A percentile compares a stretch with the other conserved stretches of the same genome.
phyloP scores from a whole-genome alignment of 1,140 invertebrate genomes.

The Papilio dardanus region DNA sequence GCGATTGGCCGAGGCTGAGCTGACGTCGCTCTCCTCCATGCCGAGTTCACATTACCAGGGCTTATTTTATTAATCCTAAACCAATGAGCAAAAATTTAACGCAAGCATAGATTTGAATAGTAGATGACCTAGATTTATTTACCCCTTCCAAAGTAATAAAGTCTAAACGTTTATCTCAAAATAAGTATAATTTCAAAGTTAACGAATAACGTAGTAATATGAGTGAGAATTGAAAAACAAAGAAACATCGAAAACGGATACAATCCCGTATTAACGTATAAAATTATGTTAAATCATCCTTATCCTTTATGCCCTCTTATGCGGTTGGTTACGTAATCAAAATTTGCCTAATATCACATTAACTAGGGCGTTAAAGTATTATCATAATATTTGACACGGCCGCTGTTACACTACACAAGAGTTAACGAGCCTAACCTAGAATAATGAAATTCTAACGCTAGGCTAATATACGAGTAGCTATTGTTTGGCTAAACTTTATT shows the following conservation, averaged over 20 bases:
- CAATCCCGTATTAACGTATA: too few relatives aligned
- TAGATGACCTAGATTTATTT: background rate
- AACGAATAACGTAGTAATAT: too few relatives aligned
- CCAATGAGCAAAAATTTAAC: background rate
- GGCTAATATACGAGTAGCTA: background rate
- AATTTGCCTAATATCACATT: slow-evolving; percentile 14
- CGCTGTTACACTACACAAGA: slow-evolving; percentile 1
- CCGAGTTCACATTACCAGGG: slow-evolving; percentile 22
- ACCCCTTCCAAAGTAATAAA: background rate
- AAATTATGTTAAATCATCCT: background rate
- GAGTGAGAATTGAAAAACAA: too few relatives aligned
- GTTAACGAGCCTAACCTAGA: slow-evolving; percentile 21
- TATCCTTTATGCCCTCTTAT: background rate
- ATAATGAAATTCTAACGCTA: slow-evolving; percentile 18
- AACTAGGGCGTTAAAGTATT: slow-evolving; percentile 3
- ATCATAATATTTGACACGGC: slow-evolving; percentile 2
- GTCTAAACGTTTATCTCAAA: background rate
- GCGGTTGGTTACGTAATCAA: background rate
- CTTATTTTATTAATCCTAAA: slow-evolving; percentile 21
- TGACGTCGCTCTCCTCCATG: slow-evolving; percentile 1
- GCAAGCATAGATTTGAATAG: background rate
- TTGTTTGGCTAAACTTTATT: background rate
- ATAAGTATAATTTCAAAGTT: background rate
- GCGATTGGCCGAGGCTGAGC: slow-evolving; percentile 15
- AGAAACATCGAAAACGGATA: background rate